Conservation (phyloP, 2,888 invertebrate genomes). For the Liposcelis brunnea region DNA sequence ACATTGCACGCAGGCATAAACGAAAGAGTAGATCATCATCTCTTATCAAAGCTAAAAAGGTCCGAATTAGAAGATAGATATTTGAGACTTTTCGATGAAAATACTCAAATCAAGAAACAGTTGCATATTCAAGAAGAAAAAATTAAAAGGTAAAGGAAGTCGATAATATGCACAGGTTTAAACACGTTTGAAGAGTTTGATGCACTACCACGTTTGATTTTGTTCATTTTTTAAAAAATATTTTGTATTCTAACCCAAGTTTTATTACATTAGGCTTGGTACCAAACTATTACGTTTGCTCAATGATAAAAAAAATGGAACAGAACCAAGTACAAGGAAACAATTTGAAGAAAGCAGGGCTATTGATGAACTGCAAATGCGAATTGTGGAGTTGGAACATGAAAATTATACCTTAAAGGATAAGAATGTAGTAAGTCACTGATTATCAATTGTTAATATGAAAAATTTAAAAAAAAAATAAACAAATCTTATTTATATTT, state of each 20-base stretch:
- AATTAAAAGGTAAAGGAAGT: slow-evolving; percentile 35
- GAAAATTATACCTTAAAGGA: slow-evolving; percentile 5
- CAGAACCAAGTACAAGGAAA: too few relatives aligned
- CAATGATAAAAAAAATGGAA: not conserved
- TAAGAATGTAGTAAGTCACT: slow-evolving; percentile 2
- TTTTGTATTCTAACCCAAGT: not conserved
- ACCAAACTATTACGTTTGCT: slow-evolving; percentile 1
- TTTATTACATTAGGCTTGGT: slow-evolving; percentile 3
- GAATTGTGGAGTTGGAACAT: slow-evolving; percentile 1
- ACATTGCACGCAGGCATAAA: not conserved
- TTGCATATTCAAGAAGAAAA: slow-evolving; percentile 42
- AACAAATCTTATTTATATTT: too few relatives aligned
- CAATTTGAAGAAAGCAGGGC: not conserved
- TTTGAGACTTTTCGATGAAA: slow-evolving; percentile 40
- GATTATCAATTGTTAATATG: too few relatives aligned
- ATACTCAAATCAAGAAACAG: slow-evolving; percentile 40
- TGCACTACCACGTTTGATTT: slow-evolving; percentile 10
- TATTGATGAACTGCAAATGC: not conserved
- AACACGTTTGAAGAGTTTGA: slow-evolving; percentile 3
- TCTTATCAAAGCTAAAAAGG: slow-evolving; percentile 36
- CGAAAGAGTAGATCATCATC: not conserved
- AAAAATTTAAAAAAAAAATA: not conserved
- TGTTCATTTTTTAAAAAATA: slow-evolving; percentile 9
- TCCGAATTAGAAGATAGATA: slow-evolving; percentile 48
- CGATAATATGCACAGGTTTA: slow-evolving; percentile 19